Evolutionary conservation across 2,888 invertebrate species (phyloP).

Genomic region (Nowickia ferox): DNA sequence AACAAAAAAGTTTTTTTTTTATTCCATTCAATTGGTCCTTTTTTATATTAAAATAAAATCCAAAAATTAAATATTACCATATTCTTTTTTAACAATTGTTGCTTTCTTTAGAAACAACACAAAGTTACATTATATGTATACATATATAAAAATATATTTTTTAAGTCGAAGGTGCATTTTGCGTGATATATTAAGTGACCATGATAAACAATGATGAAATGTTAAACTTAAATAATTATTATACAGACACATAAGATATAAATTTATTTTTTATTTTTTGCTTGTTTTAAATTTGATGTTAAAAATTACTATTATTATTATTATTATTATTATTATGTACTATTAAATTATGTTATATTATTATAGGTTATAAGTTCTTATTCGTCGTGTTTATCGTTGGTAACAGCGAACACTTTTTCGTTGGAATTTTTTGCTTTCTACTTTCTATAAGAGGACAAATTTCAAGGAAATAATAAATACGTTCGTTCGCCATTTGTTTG

Average conservation of each 20-base stretch:
- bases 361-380: slow-evolving; percentile 36
- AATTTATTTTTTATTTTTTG: slow-evolving; percentile 17
- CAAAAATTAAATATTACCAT: slow-evolving; percentile 19
- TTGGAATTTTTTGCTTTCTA: no score
- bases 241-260: slow-evolving; percentile 17
- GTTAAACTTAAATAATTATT: slow-evolving; percentile 39
- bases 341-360: slow-evolving; percentile 36
- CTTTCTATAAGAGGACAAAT: no score
- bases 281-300: slow-evolving; percentile 56
- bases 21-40: slow-evolving; percentile 24
- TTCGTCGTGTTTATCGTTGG: not conserved
- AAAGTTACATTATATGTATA: not conserved
- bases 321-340: slow-evolving; percentile 15
- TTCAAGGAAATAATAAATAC: no score
- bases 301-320: not conserved
- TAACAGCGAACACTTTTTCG: no score
- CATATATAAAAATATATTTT: not conserved
- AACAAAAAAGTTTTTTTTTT: slow-evolving; percentile 15
- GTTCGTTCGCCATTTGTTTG: no score
- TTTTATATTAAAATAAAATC: slow-evolving; percentile 14
- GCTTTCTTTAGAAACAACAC: slow-evolving; percentile 27
- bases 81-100: slow-evolving; percentile 15
- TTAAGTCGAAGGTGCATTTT: slow-evolving; percentile 65
- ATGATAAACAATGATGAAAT: slow-evolving; percentile 62
- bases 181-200: slow-evolving; percentile 74